A percentile compares a stretch with the other conserved stretches of the same genome.
These are phyloP conservation scores for Synchiropus splendidus DNA, from an alignment of 2,113 vertebrate species.

Conservation along the genomic window DNA sequence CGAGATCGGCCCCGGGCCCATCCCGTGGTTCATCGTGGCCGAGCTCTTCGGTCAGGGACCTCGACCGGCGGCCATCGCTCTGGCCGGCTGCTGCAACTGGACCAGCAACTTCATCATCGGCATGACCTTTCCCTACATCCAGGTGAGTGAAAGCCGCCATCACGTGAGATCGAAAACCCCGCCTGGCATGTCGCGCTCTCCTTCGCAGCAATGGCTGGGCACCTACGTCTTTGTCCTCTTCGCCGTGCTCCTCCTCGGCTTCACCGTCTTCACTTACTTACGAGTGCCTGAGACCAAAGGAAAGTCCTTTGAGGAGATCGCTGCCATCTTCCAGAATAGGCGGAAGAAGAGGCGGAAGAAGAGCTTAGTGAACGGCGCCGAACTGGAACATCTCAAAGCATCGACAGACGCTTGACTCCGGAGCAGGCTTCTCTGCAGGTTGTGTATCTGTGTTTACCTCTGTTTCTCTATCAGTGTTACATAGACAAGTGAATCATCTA, in stretches of 20 bases:
- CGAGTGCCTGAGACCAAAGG: conserved; percentile 93
- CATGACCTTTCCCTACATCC: conserved; percentile 86
- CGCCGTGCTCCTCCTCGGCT: conserved; percentile 71
- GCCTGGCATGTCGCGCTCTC: not conserved
- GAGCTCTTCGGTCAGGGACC: conserved; percentile 98
- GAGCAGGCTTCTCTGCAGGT: not conserved
- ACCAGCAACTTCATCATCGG: conserved; percentile 88
- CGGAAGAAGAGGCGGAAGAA: not conserved
- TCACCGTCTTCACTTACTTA: conserved; percentile 74
- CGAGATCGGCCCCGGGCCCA: conserved; percentile 91
- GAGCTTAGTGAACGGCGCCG: conserved; percentile 39
- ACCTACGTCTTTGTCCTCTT: conserved; percentile 83
- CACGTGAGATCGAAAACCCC: not conserved
- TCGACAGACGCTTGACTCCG: conserved; percentile 64
- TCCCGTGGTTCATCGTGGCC: conserved; percentile 95
- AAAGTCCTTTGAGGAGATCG: conserved; percentile 86
- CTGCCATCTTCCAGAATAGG: conserved; percentile 74
- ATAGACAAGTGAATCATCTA: not conserved
- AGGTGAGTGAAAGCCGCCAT: no score
- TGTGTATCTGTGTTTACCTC: not conserved
- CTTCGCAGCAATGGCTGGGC: conserved; percentile 67
- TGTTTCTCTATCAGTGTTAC: not conserved
- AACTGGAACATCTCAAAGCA: conserved; percentile 75
- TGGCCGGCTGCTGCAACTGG: conserved; percentile 91
- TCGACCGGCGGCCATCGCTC: conserved; percentile 80